phyloP scores from a whole-genome alignment of 2,888 invertebrate species.

The Hesperia comma region DNA sequence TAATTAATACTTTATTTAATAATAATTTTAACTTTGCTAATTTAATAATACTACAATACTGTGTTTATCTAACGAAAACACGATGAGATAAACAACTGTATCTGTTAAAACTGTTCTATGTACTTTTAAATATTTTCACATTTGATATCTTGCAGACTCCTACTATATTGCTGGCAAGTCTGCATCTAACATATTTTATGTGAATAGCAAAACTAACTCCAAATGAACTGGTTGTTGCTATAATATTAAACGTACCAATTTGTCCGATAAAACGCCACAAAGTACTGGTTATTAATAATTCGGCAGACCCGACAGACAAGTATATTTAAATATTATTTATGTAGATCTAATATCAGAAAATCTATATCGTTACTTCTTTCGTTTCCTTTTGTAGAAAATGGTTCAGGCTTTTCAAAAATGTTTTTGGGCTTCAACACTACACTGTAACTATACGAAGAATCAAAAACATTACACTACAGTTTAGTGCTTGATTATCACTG shows the following conservation, averaged over 20 bases:
- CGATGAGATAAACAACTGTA: slow-evolving; percentile 22
- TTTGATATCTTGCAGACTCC: slow-evolving; percentile 48
- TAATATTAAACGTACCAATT: slow-evolving; percentile 71
- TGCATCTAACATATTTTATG: slow-evolving; percentile 64
- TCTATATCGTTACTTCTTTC: slow-evolving; percentile 19
- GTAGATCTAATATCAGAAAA: slow-evolving; percentile 43
- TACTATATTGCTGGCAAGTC: slow-evolving; percentile 70
- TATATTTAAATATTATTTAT: slow-evolving; percentile 44
- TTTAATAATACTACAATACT: slow-evolving; percentile 40
- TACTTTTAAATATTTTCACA: slow-evolving; percentile 28
- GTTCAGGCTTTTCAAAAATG: slow-evolving; percentile 34
- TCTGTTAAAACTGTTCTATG: slow-evolving; percentile 28
- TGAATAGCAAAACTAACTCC: slow-evolving; percentile 82
- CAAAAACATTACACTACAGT: slow-evolving; percentile 2
- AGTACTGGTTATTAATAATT: slow-evolving; percentile 72
- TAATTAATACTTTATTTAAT: slow-evolving; percentile 28
- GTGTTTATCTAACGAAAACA: slow-evolving; percentile 30
- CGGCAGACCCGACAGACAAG: slow-evolving; percentile 79
- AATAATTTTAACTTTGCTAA: slow-evolving; percentile 47
- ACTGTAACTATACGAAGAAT: background rate
- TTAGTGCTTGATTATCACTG: background rate
- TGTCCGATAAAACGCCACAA: slow-evolving; percentile 84
- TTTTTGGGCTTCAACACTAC: slow-evolving; percentile 52
- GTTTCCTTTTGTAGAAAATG: slow-evolving; percentile 38
- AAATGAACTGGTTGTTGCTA: slow-evolving; percentile 82